phyloP scores from a whole-genome alignment of 2,113 vertebrate genomes.

The Pluvialis apricaria region DNA sequence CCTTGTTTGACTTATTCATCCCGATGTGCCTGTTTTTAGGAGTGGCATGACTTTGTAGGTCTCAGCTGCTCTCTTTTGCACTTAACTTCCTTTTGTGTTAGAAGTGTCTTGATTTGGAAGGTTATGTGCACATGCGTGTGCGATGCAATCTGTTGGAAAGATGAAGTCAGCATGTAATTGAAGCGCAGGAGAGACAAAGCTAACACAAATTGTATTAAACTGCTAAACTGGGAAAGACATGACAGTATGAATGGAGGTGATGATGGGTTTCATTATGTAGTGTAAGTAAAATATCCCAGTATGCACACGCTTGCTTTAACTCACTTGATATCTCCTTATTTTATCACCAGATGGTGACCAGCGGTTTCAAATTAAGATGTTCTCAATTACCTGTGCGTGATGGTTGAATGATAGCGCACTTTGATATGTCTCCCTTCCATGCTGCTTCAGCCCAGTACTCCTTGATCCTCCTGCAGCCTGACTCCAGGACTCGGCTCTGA shows the following conservation, averaged over 20 bases:
- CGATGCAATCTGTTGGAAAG: background rate
- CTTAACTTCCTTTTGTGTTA: background rate
- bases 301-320: background rate
- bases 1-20: background rate
- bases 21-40: background rate
- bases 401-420: background rate
- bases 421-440: background rate
- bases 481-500: background rate
- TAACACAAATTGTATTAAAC: background rate
- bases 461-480: background rate
- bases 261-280: background rate
- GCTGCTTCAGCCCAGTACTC: slow-evolving; percentile 1
- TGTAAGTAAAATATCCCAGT: background rate
- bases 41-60: background rate
- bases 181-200: background rate
- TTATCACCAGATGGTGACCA: slow-evolving; percentile 20
- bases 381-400: background rate
- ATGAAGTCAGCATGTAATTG: background rate
- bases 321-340: background rate
- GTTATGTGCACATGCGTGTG: background rate
- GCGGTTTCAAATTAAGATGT: background rate
- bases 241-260: background rate
- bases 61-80: background rate
- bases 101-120: background rate
- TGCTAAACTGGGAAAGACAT: background rate